These are phyloP conservation scores for Xenops minutus DNA, from an alignment of 2,797 vertebrate species.

Conservation along the genomic window DNA sequence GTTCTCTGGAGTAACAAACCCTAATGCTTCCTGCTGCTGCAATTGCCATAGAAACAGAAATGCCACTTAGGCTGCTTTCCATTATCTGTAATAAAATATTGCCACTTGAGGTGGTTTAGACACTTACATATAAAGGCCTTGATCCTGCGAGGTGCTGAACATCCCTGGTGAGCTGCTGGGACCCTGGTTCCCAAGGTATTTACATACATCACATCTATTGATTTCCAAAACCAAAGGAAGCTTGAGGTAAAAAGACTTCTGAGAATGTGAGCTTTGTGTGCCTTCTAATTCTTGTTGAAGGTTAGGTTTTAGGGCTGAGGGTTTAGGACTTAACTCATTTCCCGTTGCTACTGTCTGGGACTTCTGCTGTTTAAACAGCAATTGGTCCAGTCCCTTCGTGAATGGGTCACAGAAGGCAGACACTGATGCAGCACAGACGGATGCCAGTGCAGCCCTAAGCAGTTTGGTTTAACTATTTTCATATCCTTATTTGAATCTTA, in stretches of 20 bases:
- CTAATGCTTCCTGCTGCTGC: background rate
- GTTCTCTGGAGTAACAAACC: background rate
- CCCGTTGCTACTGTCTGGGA: background rate
- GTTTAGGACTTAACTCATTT: background rate
- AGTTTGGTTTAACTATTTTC: background rate
- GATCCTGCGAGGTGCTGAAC: background rate
- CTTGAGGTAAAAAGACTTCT: background rate
- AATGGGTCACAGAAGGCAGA: background rate
- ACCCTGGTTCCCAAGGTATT: background rate
- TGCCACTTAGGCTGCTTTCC: background rate
- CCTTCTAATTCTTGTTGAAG: background rate
- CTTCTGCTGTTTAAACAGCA: background rate
- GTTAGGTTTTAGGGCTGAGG: background rate
- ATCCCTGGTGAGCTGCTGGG: background rate
- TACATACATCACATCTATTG: background rate
- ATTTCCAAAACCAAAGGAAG: background rate
- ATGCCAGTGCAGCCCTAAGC: background rate
- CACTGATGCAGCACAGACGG: background rate
- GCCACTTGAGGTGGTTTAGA: background rate
- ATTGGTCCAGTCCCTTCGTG: background rate
- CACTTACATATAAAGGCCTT: background rate
- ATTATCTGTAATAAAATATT: slow-evolving; percentile 1
- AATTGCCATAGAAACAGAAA: slow-evolving; percentile 11
- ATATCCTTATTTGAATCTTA: background rate
- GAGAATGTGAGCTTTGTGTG: background rate